Evolutionary conservation across 2,888 invertebrate genomes (phyloP).

Genomic region (Bruchidius siliquastri): DNA sequence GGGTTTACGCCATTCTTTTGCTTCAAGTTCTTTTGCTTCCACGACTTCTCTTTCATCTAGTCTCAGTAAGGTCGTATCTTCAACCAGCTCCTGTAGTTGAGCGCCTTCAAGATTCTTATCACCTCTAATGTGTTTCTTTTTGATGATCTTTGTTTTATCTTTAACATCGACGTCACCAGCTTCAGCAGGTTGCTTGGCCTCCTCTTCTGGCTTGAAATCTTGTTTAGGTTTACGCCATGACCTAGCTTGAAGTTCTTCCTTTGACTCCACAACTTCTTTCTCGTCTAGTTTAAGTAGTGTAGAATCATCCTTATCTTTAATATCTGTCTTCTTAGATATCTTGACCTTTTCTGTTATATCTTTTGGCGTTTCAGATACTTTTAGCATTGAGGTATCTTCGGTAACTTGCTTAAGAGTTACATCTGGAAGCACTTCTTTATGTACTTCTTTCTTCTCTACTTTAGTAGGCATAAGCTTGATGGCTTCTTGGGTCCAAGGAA

Average conservation of each 20-base stretch:
- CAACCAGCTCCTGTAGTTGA: slow-evolving; percentile 3
- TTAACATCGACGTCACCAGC: not conserved
- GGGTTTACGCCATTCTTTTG: slow-evolving; percentile 27
- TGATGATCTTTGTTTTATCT: not conserved
- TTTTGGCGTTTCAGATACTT: not conserved
- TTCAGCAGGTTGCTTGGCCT: slow-evolving; percentile 18
- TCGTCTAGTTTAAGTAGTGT: not conserved
- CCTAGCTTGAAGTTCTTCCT: not conserved
- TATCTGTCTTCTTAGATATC: slow-evolving; percentile 4
- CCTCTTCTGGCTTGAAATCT: slow-evolving; percentile 18
- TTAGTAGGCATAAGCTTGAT: slow-evolving; percentile 18
- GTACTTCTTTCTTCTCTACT: slow-evolving; percentile 34
- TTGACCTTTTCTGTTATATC: slow-evolving; percentile 1
- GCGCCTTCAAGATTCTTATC: slow-evolving; percentile 11
- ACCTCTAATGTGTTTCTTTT: slow-evolving; percentile 20
- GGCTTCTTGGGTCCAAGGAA: not conserved
- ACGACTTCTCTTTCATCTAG: slow-evolving; percentile 22
- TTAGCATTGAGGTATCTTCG: slow-evolving; percentile 11
- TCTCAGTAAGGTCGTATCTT: slow-evolving; percentile 11
- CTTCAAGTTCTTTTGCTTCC: slow-evolving; percentile 20
- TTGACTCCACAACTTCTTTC: not conserved
- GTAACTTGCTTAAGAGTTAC: slow-evolving; percentile 29
- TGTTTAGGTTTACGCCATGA: slow-evolving; percentile 5
- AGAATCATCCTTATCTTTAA: slow-evolving; percentile 1
- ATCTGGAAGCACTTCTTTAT: slow-evolving; percentile 27